Conservation (phyloP, 2,113 vertebrate genomes). For the Sturnus vulgaris region DNA sequence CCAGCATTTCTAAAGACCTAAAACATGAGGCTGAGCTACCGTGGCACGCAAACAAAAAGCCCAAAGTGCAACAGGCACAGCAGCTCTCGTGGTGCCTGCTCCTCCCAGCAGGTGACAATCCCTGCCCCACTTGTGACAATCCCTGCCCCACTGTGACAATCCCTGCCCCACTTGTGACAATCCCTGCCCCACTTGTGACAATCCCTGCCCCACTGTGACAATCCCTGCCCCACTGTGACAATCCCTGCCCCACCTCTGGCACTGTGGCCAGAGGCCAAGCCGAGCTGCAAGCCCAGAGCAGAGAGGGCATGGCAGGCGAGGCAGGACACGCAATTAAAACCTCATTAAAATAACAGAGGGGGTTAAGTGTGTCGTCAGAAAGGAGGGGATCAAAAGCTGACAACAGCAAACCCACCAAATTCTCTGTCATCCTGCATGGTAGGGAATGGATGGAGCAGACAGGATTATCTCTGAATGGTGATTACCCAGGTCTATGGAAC, state of each 20-base stretch:
- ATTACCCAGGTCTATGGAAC: background rate
- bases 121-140: background rate
- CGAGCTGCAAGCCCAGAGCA: background rate
- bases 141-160: background rate
- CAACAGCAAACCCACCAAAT: background rate
- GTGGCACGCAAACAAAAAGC: background rate
- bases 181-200: background rate
- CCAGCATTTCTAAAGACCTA: background rate
- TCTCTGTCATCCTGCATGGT: background rate
- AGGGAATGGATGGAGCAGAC: conserved; percentile 7
- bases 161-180: background rate
- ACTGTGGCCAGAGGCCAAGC: background rate
- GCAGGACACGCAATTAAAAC: background rate
- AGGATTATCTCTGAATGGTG: conserved; percentile 45
- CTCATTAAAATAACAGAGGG: background rate
- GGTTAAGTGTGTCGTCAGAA: background rate
- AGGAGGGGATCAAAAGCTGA: background rate
- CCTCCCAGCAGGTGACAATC: background rate
- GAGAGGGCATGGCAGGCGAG: background rate
- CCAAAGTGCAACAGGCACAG: background rate
- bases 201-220: background rate
- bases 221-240: background rate
- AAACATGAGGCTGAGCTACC: background rate
- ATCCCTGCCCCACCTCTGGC: background rate
- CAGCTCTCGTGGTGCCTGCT: background rate